These are phyloP conservation scores for Hippocampus guttulatus DNA, from an alignment of 2,113 vertebrate genomes.

Conservation along the genomic window DNA sequence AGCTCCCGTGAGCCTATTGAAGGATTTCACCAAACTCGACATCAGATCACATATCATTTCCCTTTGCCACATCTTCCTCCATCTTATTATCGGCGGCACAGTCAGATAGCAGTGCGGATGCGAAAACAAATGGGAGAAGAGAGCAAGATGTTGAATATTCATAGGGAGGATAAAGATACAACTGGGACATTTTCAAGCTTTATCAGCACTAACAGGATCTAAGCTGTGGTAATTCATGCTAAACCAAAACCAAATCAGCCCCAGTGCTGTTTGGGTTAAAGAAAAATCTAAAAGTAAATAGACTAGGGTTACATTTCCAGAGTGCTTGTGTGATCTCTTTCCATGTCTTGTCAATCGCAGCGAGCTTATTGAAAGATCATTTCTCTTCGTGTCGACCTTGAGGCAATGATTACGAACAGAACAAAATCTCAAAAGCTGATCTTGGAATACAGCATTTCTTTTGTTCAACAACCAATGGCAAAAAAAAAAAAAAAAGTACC, in stretches of 20 bases:
- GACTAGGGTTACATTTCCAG: constrained; percentile 44
- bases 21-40: constrained; percentile 43
- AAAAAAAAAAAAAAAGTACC: constrained; percentile 3
- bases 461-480: constrained; percentile 14
- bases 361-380: constrained; percentile 54
- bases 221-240: constrained; percentile 68
- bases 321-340: constrained; percentile 54
- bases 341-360: constrained; percentile 42
- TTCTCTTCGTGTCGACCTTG: constrained; percentile 33
- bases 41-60: constrained; percentile 64
- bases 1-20: constrained; percentile 50
- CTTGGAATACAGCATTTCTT: constrained; percentile 12
- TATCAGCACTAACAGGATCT: constrained; percentile 68
- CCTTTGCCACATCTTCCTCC: constrained; percentile 52
- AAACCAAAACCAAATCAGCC: constrained; percentile 64
- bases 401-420: constrained; percentile 45
- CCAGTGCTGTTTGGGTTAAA: constrained; percentile 35
- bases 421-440: constrained; percentile 40
- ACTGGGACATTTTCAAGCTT: constrained; percentile 66
- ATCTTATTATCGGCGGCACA: constrained; percentile 48
- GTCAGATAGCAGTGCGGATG: constrained; percentile 64
- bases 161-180: constrained; percentile 63
- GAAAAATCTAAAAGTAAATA: constrained; percentile 31
- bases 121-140: constrained; percentile 66
- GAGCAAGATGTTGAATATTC: constrained; percentile 69